These are phyloP conservation scores for Lasioglossum zephyrum DNA, from an alignment of 2,888 invertebrate species.

Conservation along the genomic window DNA sequence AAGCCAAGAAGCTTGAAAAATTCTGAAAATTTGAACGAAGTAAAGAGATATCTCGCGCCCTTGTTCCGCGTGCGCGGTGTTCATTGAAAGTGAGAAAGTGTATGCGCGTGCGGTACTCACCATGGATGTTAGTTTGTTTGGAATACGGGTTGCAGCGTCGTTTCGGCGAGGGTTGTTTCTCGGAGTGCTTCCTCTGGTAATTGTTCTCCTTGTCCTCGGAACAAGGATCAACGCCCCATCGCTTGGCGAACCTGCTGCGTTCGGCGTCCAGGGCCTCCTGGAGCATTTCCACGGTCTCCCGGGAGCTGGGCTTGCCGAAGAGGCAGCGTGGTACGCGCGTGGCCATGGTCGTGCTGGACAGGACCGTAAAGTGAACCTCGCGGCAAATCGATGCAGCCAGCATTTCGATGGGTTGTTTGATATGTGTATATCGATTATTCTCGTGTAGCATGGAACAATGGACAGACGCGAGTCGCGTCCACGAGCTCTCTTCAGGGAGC, in stretches of 20 bases:
- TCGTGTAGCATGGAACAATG: conserved; percentile 15
- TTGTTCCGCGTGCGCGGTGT: neutral
- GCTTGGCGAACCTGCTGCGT: conserved; percentile 86
- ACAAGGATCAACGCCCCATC: conserved; percentile 87
- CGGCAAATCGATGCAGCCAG: conserved; percentile 80
- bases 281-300: conserved; percentile 86
- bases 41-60: neutral
- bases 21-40: neutral
- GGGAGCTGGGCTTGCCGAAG: conserved; percentile 87
- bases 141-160: conserved; percentile 78
- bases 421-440: conserved; percentile 39
- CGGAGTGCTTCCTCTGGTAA: conserved; percentile 68
- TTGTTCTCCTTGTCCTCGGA: conserved; percentile 81
- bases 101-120: conserved; percentile 68
- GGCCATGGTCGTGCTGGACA: conserved; percentile 75
- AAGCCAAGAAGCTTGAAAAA: neutral
- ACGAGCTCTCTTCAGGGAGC: neutral
- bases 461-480: neutral
- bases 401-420: conserved; percentile 74
- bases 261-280: conserved; percentile 87
- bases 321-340: conserved; percentile 85
- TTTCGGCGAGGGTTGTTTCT: conserved; percentile 75
- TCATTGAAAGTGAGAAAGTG: neutral
- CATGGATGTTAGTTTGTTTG: conserved; percentile 81
- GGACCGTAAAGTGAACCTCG: conserved; percentile 79